These are phyloP conservation scores for Centroberyx gerrardi DNA, from an alignment of 2,797 vertebrate species.

Conservation along the genomic window DNA sequence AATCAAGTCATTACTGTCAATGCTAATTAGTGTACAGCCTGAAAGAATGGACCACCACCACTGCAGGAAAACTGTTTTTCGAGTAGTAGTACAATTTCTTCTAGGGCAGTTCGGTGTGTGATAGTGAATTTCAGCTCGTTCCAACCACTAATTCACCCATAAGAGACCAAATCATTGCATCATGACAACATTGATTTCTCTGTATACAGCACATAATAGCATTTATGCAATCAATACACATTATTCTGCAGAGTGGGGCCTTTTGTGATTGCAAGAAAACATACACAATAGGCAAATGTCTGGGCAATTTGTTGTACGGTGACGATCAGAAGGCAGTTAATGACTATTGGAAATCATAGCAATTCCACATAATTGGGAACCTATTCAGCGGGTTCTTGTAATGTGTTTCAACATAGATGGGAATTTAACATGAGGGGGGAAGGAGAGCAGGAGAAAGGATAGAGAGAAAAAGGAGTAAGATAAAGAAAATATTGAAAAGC, in stretches of 20 bases:
- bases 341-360: slow-evolving; percentile 22
- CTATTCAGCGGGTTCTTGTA: slow-evolving; percentile 46
- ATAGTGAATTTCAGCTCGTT: too few relatives aligned
- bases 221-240: background rate
- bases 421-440: slow-evolving; percentile 22
- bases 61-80: too few relatives aligned
- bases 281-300: slow-evolving; percentile 20
- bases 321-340: slow-evolving; percentile 25
- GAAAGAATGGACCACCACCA: too few relatives aligned
- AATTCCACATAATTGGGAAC: background rate
- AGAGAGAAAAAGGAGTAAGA: background rate
- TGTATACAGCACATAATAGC: background rate
- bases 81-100: too few relatives aligned
- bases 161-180: too few relatives aligned
- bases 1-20: too few relatives aligned
- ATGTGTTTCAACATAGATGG: slow-evolving; percentile 1
- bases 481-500: background rate
- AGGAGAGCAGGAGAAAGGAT: background rate
- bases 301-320: slow-evolving; percentile 13
- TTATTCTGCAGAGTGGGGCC: background rate
- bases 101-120: too few relatives aligned
- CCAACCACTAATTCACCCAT: too few relatives aligned
- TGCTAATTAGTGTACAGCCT: too few relatives aligned
- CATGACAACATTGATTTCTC: background rate
- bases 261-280: slow-evolving; percentile 33